Evolutionary conservation across 2,113 vertebrate genomes (phyloP).

Genomic region (Fulmarus glacialis): DNA sequence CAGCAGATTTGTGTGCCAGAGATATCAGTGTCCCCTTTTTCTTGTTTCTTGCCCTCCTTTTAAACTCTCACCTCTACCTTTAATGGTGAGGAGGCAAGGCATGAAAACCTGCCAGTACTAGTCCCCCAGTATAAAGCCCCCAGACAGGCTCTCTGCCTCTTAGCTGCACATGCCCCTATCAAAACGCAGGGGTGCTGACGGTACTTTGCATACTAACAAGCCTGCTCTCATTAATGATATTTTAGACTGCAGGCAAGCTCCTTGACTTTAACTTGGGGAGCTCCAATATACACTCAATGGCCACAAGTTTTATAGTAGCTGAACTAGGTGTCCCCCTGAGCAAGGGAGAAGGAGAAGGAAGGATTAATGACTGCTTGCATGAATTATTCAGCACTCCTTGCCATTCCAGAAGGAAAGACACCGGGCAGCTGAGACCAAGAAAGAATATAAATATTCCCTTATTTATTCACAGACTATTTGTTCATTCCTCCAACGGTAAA

Average conservation of each 20-base stretch:
- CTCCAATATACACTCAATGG: neutral
- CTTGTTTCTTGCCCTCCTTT: neutral
- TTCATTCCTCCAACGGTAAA: slow-evolving; percentile 37
- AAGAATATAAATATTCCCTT: slow-evolving; percentile 51
- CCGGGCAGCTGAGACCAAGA: neutral
- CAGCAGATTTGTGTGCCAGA: neutral
- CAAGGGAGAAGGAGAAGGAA: neutral
- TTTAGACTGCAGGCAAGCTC: neutral
- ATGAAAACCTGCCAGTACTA: neutral
- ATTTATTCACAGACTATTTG: slow-evolving; percentile 54
- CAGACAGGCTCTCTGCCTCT: neutral
- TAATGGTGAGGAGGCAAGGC: neutral
- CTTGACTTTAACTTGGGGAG: neutral
- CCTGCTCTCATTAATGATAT: neutral
- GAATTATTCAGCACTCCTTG: slow-evolving; percentile 45
- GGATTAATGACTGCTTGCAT: slow-evolving; percentile 22
- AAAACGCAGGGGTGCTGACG: neutral
- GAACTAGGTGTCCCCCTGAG: neutral
- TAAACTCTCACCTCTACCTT: neutral
- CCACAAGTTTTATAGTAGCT: neutral
- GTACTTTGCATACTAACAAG: neutral
- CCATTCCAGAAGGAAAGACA: slow-evolving; percentile 21
- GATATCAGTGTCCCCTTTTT: neutral
- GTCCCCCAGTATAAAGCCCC: neutral
- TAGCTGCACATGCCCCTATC: neutral